Base-by-base conservation (phyloP, 2,797 vertebrate genomes). In the Kryptopterus vitreolus region DNA sequence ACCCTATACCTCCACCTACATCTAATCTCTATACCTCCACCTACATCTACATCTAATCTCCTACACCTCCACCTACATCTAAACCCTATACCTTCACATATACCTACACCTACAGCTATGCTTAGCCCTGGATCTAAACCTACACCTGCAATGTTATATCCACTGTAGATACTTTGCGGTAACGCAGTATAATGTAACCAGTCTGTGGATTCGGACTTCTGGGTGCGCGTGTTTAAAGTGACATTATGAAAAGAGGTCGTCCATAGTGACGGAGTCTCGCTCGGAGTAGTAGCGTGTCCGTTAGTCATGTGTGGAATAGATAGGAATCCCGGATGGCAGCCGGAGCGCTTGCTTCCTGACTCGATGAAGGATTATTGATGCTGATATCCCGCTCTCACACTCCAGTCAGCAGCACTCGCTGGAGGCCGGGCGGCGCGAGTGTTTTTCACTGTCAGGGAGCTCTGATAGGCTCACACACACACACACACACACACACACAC, bases 361-460 rank as follows among this genome's bases (percentile, higher is more conserved):
- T 90, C 91, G 91, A 92, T 93, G 92, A 92, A 93, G 92, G 92
- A 94, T 94, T 94, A 94, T 93, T 91, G 93, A 93, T 93, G 92
- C 91, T 92, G 92, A 94, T 92, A 85, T 87, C 92, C 86, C 86
- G 88, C 90, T 87, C 88, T 81, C 84, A 83, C 84, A 84, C 89
- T 88, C 87, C 88, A 87, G 69, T 89, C 92, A 91, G 92, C 93
- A 75, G 85, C 82, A 77, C 89, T 87, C 88, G 88, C 78, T 83
- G 52, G 88, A 88, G 87, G 87, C 93, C 89, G 79, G 33, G 4
- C 68, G 85, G 93, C 89, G n/a, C 75, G 85, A 82, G 89, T 89
- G 90, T 93, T 92, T 91, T 90, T 92, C 92, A 93, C 90, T 92
- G 92, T 94, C 93, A 92, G 77, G 70, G 90, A 88, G 89, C 91